Percentiles rank a stretch among this genome's conserved stretches.
Evolutionary conservation across 2,888 invertebrate species (phyloP).

Genomic region (Sympetrum striolatum): DNA sequence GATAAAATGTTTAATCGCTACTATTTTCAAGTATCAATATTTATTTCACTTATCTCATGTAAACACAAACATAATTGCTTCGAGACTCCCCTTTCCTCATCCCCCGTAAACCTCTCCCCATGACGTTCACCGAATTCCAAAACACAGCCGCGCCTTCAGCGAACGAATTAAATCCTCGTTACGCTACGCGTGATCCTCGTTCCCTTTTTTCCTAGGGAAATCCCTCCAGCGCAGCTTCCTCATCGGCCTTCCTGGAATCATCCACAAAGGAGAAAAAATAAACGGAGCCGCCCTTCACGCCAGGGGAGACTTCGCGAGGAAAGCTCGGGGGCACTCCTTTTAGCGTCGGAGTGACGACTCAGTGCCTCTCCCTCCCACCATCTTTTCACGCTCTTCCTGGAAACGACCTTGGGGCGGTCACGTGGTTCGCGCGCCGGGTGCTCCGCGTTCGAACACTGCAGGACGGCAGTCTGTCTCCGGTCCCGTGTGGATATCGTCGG

Average conservation of each 20-base stretch:
- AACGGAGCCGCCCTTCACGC: neutral
- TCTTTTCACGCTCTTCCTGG: neutral
- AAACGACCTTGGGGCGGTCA: neutral
- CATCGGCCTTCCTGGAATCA: neutral
- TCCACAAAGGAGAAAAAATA: neutral
- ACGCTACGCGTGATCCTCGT: too few species aligned
- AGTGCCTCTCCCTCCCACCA: neutral
- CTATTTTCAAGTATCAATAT: too few species aligned
- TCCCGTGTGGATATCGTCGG: neutral
- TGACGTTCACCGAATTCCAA: too few species aligned
- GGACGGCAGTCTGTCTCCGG: neutral
- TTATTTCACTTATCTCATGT: too few species aligned
- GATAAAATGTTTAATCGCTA: too few species aligned
- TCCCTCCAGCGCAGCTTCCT: neutral
- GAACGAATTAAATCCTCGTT: too few species aligned
- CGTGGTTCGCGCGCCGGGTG: neutral
- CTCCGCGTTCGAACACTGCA: neutral
- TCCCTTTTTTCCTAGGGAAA: neutral
- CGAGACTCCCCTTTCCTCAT: too few species aligned
- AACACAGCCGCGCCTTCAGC: too few species aligned
- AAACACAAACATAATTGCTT: too few species aligned
- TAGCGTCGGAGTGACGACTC: neutral
- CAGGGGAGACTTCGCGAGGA: neutral
- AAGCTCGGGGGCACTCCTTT: neutral
- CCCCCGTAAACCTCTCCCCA: too few species aligned